phyloP scores from a whole-genome alignment of 1,140 invertebrate genomes.

The Popillia japonica region DNA sequence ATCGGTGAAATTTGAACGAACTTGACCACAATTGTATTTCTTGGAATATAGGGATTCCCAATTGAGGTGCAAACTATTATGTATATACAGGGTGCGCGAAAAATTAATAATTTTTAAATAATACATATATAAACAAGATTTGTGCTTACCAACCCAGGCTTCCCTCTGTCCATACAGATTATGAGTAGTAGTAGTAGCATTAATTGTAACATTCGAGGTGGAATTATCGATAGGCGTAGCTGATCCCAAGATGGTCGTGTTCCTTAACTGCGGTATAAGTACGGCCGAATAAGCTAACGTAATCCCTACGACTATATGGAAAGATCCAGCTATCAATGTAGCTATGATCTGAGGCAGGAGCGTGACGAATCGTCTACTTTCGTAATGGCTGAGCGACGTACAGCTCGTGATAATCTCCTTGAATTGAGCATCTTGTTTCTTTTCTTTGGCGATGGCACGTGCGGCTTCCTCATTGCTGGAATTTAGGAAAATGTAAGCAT shows the following conservation, averaged over 20 bases:
- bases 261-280: conserved; percentile 65
- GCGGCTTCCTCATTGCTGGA: conserved; percentile 54
- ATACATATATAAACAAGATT: background rate
- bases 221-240: conserved; percentile 51
- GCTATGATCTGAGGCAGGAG: conserved; percentile 63
- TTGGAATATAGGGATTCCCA: background rate
- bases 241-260: conserved; percentile 61
- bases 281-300: conserved; percentile 67
- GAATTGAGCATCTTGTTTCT: conserved; percentile 58
- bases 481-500: background rate
- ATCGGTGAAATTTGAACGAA: background rate
- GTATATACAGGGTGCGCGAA: background rate
- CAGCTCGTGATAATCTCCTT: conserved; percentile 59
- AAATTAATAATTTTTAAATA: conserved; percentile 23
- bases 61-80: too few relatives aligned
- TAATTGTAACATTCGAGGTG: background rate
- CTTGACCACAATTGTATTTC: background rate
- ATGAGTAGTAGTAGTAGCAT: background rate
- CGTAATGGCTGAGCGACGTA: conserved; percentile 57
- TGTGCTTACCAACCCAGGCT: conserved; percentile 40
- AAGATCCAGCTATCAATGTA: conserved; percentile 64
- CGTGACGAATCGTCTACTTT: conserved; percentile 53
- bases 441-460: conserved; percentile 51
- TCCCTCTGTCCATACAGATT: background rate
- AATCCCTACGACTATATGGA: conserved; percentile 67